These are phyloP conservation scores for Empis stercorea DNA, from an alignment of 2,888 invertebrate genomes.

Conservation along the genomic window DNA sequence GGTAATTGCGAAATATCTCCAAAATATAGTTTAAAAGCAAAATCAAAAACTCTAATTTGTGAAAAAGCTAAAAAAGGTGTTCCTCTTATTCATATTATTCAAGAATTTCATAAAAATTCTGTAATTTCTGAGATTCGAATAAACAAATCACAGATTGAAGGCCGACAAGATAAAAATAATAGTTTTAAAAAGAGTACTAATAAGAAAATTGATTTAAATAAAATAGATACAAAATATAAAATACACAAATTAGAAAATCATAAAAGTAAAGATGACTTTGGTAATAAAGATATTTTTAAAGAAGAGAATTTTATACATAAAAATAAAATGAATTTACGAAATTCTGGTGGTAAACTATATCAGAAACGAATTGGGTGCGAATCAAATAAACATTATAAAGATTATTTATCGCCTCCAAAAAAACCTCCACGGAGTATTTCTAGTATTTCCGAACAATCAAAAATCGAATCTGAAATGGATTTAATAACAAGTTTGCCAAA, in stretches of 20 bases:
- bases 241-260: too few species aligned
- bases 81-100: conserved; percentile 29
- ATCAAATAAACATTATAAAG: too few species aligned
- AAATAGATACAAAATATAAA: too few species aligned
- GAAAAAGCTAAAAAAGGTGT: conserved; percentile 14
- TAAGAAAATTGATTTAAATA: background rate
- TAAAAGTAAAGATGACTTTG: too few species aligned
- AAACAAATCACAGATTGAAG: conserved; percentile 16
- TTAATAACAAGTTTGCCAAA: background rate
- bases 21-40: conserved; percentile 17
- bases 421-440: conserved; percentile 31
- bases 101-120: conserved; percentile 30
- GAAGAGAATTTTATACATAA: too few species aligned
- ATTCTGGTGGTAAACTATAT: too few species aligned
- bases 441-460: conserved; percentile 6
- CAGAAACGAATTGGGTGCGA: too few species aligned
- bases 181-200: background rate
- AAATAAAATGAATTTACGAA: too few species aligned
- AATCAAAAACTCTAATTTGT: conserved; percentile 16
- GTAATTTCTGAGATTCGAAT: conserved; percentile 33
- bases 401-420: conserved; percentile 20
- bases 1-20: too few species aligned
- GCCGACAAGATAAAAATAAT: conserved; percentile 13
- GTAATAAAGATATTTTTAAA: too few species aligned
- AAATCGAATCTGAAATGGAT: background rate